Evolutionary conservation across 2,797 vertebrate genomes (phyloP).

Genomic region (Otolemur crassicaudatus): DNA sequence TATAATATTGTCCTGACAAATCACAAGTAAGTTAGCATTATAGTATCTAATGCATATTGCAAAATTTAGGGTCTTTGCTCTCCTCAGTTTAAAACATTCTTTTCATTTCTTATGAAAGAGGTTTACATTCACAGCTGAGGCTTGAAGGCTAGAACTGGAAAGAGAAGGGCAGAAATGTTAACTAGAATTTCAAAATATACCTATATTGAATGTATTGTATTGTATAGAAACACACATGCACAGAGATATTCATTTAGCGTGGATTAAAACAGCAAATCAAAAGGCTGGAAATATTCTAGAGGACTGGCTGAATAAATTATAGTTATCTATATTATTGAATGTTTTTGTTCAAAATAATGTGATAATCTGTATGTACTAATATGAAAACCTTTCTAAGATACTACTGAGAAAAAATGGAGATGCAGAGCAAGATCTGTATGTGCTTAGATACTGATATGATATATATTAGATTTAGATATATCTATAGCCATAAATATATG

Average conservation of each 20-base stretch:
- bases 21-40: neutral
- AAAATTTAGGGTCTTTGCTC: constrained; percentile 5
- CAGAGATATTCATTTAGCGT: neutral
- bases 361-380: neutral
- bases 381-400: neutral
- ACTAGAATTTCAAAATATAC: constrained; percentile 37
- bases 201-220: neutral
- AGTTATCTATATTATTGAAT: constrained; percentile 15
- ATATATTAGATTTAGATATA: constrained; percentile 12
- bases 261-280: constrained; percentile 26
- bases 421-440: neutral
- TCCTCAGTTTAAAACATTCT: constrained; percentile 36
- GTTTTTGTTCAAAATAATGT: constrained; percentile 43
- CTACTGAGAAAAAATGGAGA: constrained; percentile 39
- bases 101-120: constrained; percentile 31
- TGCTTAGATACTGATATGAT: neutral
- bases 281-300: neutral
- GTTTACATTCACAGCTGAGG: neutral
- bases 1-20: constrained; percentile 39
- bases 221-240: neutral
- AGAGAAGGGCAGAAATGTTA: neutral
- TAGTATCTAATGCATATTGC: constrained; percentile 20
- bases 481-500: neutral
- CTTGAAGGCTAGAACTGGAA: neutral
- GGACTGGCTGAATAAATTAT: constrained; percentile 27